These are phyloP conservation scores for Perca fluviatilis DNA, from an alignment of 2,113 vertebrate genomes.

Conservation along the genomic window DNA sequence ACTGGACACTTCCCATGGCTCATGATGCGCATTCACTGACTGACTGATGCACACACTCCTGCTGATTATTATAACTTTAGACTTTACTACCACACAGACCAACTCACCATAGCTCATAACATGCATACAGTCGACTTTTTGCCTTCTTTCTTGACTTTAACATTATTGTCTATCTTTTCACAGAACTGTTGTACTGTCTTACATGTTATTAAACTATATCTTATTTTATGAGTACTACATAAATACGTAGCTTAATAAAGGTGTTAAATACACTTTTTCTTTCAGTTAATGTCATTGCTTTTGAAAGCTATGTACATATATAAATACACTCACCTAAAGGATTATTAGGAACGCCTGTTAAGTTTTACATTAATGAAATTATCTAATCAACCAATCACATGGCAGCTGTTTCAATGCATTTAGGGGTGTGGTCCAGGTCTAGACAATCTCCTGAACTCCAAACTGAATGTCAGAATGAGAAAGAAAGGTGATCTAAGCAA, in stretches of 20 bases:
- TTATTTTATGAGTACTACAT: background rate
- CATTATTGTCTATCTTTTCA: background rate
- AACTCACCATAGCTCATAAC: background rate
- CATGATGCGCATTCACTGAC: constrained; percentile 78
- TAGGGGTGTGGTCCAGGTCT: no score
- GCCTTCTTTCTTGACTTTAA: background rate
- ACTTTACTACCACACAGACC: background rate
- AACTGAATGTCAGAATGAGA: no score
- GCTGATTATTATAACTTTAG: background rate
- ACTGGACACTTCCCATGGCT: constrained; percentile 80
- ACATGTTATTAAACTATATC: background rate
- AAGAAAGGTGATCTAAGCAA: no score
- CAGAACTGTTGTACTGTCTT: background rate
- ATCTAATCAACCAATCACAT: no score
- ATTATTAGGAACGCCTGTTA: no score
- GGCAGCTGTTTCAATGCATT: no score
- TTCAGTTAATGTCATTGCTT: background rate
- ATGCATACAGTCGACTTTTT: accelerated
- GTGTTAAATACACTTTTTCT: background rate
- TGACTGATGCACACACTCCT: background rate
- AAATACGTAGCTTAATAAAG: background rate
- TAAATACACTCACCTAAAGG: no score
- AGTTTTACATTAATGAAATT: no score
- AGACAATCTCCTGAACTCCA: no score
- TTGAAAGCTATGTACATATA: background rate